phyloP scores from a whole-genome alignment of 2,888 invertebrate species.

The Phalera bucephala region DNA sequence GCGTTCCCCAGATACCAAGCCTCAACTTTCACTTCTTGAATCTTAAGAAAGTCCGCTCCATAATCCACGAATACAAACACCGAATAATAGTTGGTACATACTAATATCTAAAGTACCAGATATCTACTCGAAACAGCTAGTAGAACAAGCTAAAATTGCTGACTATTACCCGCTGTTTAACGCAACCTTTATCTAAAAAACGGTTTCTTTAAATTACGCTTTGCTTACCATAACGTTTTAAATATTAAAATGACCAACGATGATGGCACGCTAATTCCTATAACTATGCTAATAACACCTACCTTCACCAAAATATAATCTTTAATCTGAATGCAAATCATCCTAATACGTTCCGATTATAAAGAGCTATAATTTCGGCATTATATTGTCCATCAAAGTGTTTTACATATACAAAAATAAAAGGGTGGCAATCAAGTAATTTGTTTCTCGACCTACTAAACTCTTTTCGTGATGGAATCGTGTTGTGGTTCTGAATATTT shows the following conservation, averaged over 20 bases:
- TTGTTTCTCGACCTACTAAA: conserved; percentile 78
- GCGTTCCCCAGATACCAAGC: too few species aligned
- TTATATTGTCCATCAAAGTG: conserved; percentile 82
- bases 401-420: conserved; percentile 81
- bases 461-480: conserved; percentile 68
- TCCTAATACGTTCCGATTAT: conserved; percentile 81
- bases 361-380: conserved; percentile 79
- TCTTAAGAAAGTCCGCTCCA: not conserved
- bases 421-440: conserved; percentile 77
- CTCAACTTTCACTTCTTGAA: too few species aligned
- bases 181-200: conserved; percentile 54
- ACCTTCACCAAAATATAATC: conserved; percentile 79
- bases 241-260: conserved; percentile 75
- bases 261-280: conserved; percentile 75
- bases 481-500: conserved; percentile 57
- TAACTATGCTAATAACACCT: conserved; percentile 81
- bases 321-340: conserved; percentile 82
- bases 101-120: conserved; percentile 18
- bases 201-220: conserved; percentile 60
- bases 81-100: conserved; percentile 1
- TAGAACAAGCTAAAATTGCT: conserved; percentile 43
- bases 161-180: conserved; percentile 46
- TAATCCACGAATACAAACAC: not conserved
- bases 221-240: conserved; percentile 64
- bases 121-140: conserved; percentile 38